Evolutionary conservation across 2,113 vertebrate genomes (phyloP).

Genomic region (Spilogale gracilis): DNA sequence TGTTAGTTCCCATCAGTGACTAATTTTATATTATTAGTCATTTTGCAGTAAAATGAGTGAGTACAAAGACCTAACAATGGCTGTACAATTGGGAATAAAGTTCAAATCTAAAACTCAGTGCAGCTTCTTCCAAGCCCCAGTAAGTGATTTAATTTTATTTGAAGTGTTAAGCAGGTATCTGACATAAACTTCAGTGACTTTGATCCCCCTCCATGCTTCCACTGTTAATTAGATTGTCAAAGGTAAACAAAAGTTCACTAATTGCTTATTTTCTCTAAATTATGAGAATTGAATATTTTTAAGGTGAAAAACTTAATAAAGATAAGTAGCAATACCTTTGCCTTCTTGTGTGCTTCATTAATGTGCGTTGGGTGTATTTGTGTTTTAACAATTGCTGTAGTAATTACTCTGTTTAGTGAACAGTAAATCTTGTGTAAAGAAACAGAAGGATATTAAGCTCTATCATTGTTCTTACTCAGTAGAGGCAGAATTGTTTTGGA

Average conservation of each 20-base stretch:
- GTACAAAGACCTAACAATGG: neutral
- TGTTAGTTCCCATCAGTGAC: neutral
- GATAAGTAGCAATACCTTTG: neutral
- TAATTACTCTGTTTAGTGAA: slow-evolving; percentile 71
- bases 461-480: slow-evolving; percentile 27
- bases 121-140: neutral
- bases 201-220: neutral
- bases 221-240: neutral
- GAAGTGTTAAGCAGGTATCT: slow-evolving; percentile 17
- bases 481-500: slow-evolving; percentile 34
- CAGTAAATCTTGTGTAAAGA: slow-evolving; percentile 66
- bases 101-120: neutral
- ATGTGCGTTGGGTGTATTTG: neutral
- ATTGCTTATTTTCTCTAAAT: slow-evolving; percentile 8
- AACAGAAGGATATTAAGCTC: slow-evolving; percentile 58
- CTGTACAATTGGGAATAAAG: neutral
- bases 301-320: slow-evolving; percentile 22
- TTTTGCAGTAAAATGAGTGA: neutral
- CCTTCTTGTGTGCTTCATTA: neutral
- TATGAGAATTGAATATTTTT: slow-evolving; percentile 53
- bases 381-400: slow-evolving; percentile 24
- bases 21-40: slow-evolving; percentile 51
- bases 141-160: slow-evolving; percentile 66
- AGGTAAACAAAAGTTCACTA: neutral
- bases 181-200: neutral